These are phyloP conservation scores for Drosophila pachea DNA, from an alignment of 1,140 invertebrate genomes.

Conservation along the genomic window DNA sequence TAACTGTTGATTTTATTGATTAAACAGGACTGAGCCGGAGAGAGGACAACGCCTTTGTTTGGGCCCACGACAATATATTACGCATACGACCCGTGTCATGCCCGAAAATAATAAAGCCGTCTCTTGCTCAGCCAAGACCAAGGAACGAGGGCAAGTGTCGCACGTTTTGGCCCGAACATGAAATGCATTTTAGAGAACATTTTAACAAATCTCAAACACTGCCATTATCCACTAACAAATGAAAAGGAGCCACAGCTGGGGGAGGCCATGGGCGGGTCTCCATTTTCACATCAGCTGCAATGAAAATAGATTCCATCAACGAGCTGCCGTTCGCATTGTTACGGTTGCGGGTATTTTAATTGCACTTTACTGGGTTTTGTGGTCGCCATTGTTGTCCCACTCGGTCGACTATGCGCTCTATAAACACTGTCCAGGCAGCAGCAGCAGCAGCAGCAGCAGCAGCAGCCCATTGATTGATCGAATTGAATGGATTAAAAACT, in stretches of 20 bases:
- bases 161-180: constrained; percentile 4
- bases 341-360: constrained; percentile 27
- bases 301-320: constrained; percentile 1
- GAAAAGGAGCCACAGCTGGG: not conserved
- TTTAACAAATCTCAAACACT: constrained; percentile 12
- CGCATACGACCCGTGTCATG: constrained; percentile 22
- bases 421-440: constrained; percentile 30
- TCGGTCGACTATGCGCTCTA: constrained; percentile 24
- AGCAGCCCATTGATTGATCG: constrained; percentile 6
- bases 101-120: constrained; percentile 4
- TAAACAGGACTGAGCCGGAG: constrained; percentile 23
- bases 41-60: constrained; percentile 11
- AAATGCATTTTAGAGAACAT: constrained; percentile 18
- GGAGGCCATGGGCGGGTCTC: too few relatives aligned
- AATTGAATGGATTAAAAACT: constrained; percentile 1
- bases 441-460: constrained; percentile 7
- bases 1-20: constrained; percentile 32
- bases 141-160: too few relatives aligned
- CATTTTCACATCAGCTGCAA: too few relatives aligned
- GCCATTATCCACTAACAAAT: constrained; percentile 19
- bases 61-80: constrained; percentile 16
- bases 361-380: constrained; percentile 37
- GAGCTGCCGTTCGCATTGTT: constrained; percentile 17
- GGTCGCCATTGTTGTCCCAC: constrained; percentile 29
- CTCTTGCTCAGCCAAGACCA: not conserved